Evolutionary conservation across 2,888 invertebrate genomes (phyloP).

Genomic region (Entomobrya multifasciata): DNA sequence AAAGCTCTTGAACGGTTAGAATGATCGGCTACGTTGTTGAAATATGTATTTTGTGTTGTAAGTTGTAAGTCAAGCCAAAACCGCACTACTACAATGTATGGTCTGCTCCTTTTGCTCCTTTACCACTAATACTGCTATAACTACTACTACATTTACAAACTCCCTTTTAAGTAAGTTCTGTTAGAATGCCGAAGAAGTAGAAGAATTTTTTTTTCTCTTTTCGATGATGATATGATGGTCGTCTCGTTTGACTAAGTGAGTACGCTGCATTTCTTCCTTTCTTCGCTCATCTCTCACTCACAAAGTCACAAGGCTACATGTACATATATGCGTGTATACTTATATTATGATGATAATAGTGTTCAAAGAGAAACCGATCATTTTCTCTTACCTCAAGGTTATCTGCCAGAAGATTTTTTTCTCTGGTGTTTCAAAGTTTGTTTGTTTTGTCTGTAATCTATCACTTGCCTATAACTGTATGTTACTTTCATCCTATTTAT

Average conservation of each 20-base stretch:
- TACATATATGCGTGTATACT: neutral
- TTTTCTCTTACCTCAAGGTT: constrained; percentile 65
- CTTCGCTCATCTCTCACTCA: neutral
- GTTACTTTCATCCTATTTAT: constrained; percentile 53
- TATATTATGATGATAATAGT: neutral
- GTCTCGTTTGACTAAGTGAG: constrained; percentile 15
- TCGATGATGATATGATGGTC: neutral
- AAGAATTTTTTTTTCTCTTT: constrained; percentile 13
- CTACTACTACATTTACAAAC: constrained; percentile 13
- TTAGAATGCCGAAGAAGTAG: neutral
- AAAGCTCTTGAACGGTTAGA: constrained; percentile 29
- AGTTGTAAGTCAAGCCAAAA: constrained; percentile 1
- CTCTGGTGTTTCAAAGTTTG: constrained; percentile 64
- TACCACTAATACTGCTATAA: neutral
- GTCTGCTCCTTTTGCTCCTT: constrained; percentile 5
- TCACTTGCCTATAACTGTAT: constrained; percentile 59
- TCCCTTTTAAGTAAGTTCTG: constrained; percentile 11
- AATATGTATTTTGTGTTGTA: neutral
- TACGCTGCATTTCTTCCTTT: constrained; percentile 20
- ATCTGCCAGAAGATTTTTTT: constrained; percentile 60
- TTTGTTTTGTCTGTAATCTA: constrained; percentile 72
- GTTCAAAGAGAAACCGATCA: constrained; percentile 44
- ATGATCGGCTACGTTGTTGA: neutral
- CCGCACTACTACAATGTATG: constrained; percentile 16
- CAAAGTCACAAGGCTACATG: neutral